phyloP scores from a whole-genome alignment of 2,888 invertebrate genomes.

The Cabera pusaria region DNA sequence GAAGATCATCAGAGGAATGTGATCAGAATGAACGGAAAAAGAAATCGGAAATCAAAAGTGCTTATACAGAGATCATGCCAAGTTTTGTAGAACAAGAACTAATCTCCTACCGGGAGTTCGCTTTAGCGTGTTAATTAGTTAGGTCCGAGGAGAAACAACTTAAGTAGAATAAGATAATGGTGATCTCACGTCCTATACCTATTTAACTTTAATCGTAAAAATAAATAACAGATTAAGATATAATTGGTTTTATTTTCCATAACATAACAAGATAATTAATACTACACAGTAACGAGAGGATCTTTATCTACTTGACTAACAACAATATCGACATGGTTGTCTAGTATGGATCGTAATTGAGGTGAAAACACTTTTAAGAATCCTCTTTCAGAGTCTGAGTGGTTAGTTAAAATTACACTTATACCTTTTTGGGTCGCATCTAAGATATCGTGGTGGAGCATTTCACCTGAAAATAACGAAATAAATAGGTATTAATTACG shows the following conservation, averaged over 20 bases:
- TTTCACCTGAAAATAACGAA: slow-evolving; percentile 84
- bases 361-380: slow-evolving; percentile 86
- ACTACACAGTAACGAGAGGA: slow-evolving; percentile 88
- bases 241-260: slow-evolving; percentile 20
- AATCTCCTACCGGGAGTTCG: slow-evolving; percentile 38
- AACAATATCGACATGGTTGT: slow-evolving; percentile 83
- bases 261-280: slow-evolving; percentile 4
- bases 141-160: slow-evolving; percentile 19
- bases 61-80: slow-evolving; percentile 70
- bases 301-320: slow-evolving; percentile 90
- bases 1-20: slow-evolving; percentile 60
- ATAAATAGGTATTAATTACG: no score
- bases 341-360: slow-evolving; percentile 55
- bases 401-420: slow-evolving; percentile 94
- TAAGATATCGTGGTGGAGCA: slow-evolving; percentile 96
- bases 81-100: slow-evolving; percentile 55
- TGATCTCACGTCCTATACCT: slow-evolving; percentile 66
- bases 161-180: slow-evolving; percentile 52
- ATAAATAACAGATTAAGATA: slow-evolving; percentile 32
- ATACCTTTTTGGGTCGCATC: slow-evolving; percentile 91
- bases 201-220: slow-evolving; percentile 33
- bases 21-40: slow-evolving; percentile 54
- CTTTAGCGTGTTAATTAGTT: slow-evolving; percentile 33
- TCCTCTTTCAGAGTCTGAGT: slow-evolving; percentile 96
- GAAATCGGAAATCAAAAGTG: slow-evolving; percentile 60